Evolutionary conservation across 1,140 invertebrate genomes (phyloP).

Genomic region (Coenobita brevimanus): DNA sequence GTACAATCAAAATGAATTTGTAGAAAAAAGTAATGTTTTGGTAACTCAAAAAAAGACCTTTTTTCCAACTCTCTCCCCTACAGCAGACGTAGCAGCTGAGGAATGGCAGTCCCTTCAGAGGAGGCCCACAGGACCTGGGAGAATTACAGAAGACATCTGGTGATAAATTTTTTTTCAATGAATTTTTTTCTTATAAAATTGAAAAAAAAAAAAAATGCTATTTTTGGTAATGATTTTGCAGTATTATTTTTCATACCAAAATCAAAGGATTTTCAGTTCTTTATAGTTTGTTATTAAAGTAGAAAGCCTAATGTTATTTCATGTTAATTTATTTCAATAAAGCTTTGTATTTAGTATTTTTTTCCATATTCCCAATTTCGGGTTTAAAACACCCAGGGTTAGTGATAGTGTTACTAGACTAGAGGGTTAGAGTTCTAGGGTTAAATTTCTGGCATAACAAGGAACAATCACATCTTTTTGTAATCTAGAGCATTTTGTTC

Average conservation of each 20-base stretch:
- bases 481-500: slow-evolving; percentile 16
- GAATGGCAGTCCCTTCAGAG: neutral
- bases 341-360: slow-evolving; percentile 17
- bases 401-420: neutral
- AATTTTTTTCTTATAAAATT: neutral
- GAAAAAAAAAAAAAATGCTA: neutral
- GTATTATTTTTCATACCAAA: slow-evolving; percentile 8
- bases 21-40: neutral
- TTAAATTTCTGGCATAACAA: neutral
- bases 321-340: slow-evolving; percentile 12
- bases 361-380: slow-evolving; percentile 5
- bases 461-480: slow-evolving; percentile 32
- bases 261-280: neutral
- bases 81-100: neutral
- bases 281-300: slow-evolving; percentile 9
- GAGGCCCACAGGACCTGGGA: neutral
- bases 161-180: neutral
- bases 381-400: slow-evolving; percentile 12
- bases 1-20: neutral
- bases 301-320: slow-evolving; percentile 7
- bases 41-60: slow-evolving; percentile 13
- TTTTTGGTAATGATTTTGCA: neutral
- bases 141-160: neutral
- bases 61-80: neutral
- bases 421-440: slow-evolving; percentile 8